phyloP scores from a whole-genome alignment of 2,113 vertebrate genomes.

The Collichthys lucidus region DNA sequence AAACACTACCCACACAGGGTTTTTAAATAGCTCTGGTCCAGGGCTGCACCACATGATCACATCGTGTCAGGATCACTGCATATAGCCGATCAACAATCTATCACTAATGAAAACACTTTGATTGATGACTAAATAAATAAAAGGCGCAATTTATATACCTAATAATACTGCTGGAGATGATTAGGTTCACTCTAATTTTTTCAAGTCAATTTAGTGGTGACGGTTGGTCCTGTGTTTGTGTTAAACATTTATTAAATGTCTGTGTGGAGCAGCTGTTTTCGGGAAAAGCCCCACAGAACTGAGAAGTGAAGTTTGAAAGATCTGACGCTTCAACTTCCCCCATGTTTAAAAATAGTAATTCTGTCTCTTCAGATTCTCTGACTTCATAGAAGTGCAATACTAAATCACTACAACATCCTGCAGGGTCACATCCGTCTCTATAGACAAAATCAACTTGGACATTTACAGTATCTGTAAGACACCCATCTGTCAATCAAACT shows the following conservation, averaged over 20 bases:
- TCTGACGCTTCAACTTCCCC: not conserved
- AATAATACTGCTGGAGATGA: not conserved
- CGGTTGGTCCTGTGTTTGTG: not conserved
- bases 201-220: not conserved
- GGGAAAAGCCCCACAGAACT: too few relatives aligned
- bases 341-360: not conserved
- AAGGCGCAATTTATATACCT: not conserved
- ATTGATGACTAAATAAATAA: not conserved
- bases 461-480: not conserved
- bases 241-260: not conserved
- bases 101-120: not conserved
- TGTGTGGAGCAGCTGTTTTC: not conserved
- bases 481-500: too few relatives aligned
- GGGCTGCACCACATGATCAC: not conserved
- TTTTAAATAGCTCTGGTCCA: conserved; percentile 3
- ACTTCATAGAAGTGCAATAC: not conserved
- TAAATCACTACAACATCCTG: too few relatives aligned
- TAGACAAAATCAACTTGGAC: not conserved
- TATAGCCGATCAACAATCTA: not conserved
- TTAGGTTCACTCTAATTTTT: too few relatives aligned
- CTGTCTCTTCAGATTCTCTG: not conserved
- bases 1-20: not conserved
- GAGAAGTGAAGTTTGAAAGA: not conserved
- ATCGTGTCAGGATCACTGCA: not conserved
- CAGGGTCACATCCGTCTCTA: not conserved